Conservation (phyloP, 2,113 vertebrate genomes). For the Macroglossus sobrinus region DNA sequence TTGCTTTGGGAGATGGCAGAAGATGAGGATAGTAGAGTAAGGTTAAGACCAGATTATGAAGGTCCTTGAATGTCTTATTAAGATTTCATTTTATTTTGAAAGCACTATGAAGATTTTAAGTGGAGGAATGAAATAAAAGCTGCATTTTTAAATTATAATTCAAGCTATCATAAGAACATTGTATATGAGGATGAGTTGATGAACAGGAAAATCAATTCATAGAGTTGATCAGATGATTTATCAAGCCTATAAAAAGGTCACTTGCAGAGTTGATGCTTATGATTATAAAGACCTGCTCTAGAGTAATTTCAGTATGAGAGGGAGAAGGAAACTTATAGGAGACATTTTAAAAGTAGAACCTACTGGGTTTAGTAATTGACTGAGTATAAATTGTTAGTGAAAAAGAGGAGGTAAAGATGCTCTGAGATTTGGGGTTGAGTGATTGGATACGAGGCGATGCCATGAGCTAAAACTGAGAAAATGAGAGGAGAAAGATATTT, state of each 20-base stretch:
- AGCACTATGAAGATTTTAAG: background rate
- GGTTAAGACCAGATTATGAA: background rate
- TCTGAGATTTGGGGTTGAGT: background rate
- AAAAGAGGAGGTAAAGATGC: background rate
- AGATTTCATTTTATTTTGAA: constrained; percentile 1
- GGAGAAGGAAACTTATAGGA: background rate
- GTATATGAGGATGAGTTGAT: background rate
- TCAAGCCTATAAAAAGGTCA: background rate
- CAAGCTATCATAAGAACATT: background rate
- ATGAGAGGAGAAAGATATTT: background rate
- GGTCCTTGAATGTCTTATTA: background rate
- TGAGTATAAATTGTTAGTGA: background rate
- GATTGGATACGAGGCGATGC: background rate
- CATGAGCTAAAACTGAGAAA: background rate
- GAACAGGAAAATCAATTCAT: background rate
- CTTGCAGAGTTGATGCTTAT: background rate
- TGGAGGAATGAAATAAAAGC: background rate
- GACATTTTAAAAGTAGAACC: background rate
- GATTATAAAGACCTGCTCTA: background rate
- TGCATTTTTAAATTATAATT: constrained; percentile 17
- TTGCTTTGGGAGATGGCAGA: background rate
- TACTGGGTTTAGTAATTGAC: background rate
- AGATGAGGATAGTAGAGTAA: background rate
- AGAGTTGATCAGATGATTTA: background rate
- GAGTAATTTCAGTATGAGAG: background rate